These are phyloP conservation scores for Halcyon badia DNA, from an alignment of 2,797 vertebrate species.

Conservation along the genomic window DNA sequence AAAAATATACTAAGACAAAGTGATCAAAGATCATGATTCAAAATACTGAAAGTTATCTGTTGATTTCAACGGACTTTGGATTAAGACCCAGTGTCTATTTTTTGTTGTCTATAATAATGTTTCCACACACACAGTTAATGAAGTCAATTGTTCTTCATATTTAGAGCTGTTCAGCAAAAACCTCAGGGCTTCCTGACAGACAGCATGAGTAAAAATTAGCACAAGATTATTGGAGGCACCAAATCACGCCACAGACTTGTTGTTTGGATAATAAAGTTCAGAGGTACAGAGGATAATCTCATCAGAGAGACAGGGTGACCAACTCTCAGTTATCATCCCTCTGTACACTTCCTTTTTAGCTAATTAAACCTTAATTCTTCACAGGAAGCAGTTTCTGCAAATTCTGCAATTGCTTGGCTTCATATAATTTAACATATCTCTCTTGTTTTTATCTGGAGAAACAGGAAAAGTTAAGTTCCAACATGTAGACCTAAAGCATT, in stretches of 20 bases:
- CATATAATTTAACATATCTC: slow-evolving; percentile 78
- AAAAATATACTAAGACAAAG: not conserved
- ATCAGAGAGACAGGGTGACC: slow-evolving; percentile 78
- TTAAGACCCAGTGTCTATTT: not conserved
- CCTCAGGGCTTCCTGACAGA: slow-evolving; percentile 68
- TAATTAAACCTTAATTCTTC: slow-evolving; percentile 84
- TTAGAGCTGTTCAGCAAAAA: slow-evolving; percentile 30
- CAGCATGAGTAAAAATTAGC: slow-evolving; percentile 74
- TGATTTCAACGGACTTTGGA: not conserved
- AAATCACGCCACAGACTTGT: slow-evolving; percentile 76
- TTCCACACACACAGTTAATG: not conserved
- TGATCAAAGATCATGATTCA: not conserved
- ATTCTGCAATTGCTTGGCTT: slow-evolving; percentile 78
- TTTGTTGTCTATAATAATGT: not conserved
- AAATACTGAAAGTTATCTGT: not conserved
- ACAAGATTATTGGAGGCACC: slow-evolving; percentile 77
- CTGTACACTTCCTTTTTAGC: slow-evolving; percentile 85
- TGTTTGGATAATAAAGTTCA: slow-evolving; percentile 87
- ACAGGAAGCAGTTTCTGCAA: slow-evolving; percentile 83
- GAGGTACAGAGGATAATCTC: slow-evolving; percentile 83
- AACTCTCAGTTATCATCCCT: slow-evolving; percentile 81
- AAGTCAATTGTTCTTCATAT: not conserved
- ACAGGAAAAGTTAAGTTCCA: slow-evolving; percentile 83
- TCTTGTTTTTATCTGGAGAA: slow-evolving; percentile 79
- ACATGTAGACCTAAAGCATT: slow-evolving; percentile 70